phyloP scores from a whole-genome alignment of 2,888 invertebrate species.

The Azorinus chamasolen region DNA sequence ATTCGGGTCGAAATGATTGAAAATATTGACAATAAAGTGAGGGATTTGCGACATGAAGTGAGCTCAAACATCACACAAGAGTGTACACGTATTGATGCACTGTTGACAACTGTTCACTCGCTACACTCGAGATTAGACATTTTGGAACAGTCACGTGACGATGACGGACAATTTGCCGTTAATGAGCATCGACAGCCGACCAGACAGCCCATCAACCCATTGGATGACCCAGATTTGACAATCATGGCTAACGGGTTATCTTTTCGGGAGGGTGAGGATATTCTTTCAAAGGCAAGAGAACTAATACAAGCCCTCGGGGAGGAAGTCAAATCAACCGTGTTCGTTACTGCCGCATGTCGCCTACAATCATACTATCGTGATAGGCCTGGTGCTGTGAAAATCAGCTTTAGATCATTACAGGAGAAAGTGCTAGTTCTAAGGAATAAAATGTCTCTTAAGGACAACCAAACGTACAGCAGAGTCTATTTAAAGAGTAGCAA shows the following conservation, averaged over 20 bases:
- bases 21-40: conserved; percentile 20
- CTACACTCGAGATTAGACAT: background rate
- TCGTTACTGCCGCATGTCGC: background rate
- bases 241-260: conserved; percentile 10
- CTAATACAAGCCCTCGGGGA: conserved; percentile 14
- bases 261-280: conserved; percentile 4
- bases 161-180: conserved; percentile 3
- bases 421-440: conserved; percentile 29
- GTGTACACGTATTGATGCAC: conserved; percentile 7
- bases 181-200: background rate
- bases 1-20: conserved; percentile 23
- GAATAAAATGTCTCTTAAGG: conserved; percentile 19
- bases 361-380: background rate
- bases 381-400: conserved; percentile 24
- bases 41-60: conserved; percentile 6
- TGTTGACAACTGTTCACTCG: conserved; percentile 8
- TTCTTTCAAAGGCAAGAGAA: background rate
- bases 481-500: conserved; percentile 34
- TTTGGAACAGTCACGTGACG: too few relatives aligned
- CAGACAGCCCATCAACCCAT: background rate
- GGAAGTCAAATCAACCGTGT: background rate
- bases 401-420: conserved; percentile 20
- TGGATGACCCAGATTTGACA: conserved; percentile 16
- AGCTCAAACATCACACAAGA: conserved; percentile 3
- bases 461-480: background rate